Evolutionary conservation across 2,113 vertebrate genomes (phyloP).

Genomic region (Pollimyrus isidori): DNA sequence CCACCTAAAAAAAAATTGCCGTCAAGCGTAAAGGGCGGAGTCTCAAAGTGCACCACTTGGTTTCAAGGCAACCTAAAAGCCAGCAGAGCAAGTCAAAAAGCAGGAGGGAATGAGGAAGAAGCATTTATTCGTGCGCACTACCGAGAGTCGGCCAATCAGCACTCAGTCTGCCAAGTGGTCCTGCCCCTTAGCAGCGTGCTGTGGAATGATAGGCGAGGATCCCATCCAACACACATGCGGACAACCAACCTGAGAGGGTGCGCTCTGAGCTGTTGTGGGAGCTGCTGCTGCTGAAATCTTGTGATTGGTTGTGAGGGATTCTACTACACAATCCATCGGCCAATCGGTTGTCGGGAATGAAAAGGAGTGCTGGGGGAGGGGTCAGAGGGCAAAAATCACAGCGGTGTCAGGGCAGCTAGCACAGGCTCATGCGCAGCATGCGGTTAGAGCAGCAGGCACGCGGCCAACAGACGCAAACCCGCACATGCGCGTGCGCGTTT

Average conservation of each 20-base stretch:
- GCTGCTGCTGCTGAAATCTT: conserved; percentile 99
- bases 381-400: conserved; percentile 91
- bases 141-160: conserved; percentile 13
- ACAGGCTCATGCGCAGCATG: conserved; percentile 92
- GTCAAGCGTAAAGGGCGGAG: background rate
- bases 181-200: background rate
- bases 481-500: background rate
- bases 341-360: conserved; percentile 99
- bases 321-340: conserved; percentile 99
- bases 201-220: background rate
- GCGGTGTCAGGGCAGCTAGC: conserved; percentile 61
- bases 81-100: background rate
- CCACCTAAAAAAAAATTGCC: conserved; percentile 66
- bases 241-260: conserved; percentile 98
- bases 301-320: conserved; percentile 99
- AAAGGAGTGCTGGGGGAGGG: conserved; percentile 99
- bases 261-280: conserved; percentile 99
- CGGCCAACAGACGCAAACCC: background rate
- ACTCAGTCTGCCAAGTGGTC: conserved; percentile 26
- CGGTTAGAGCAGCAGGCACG: conserved; percentile 75
- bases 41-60: background rate
- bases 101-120: background rate
- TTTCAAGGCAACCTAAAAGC: background rate
- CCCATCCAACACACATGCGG: conserved; percentile 45
- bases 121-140: background rate